Base-by-base conservation (phyloP, 2,888 invertebrate species). In the Athripsodes cinereus region DNA sequence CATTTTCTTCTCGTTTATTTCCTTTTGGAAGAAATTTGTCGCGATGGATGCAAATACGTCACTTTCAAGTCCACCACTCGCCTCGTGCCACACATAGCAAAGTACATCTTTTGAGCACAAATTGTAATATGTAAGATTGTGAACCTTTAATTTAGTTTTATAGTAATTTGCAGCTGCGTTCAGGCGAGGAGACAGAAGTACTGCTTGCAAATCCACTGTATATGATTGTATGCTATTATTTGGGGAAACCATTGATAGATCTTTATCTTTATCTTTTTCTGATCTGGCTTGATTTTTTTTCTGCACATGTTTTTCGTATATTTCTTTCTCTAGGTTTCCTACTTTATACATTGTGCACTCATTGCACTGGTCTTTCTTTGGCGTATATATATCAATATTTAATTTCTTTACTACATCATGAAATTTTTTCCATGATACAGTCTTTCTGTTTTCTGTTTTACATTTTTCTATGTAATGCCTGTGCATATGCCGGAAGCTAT, bases 71-170 rank as follows among this genome's bases (percentile, higher is more conserved):
- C 46, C 46, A 10, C 46, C 46, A 18, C 18, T 46, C 13, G n/a
- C 46, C 18, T 46, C 46, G 46, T 46, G 46, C 46, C 46, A 46
- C 18, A 46, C 46, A 46, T 46, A 46, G 16, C 46, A 46, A 8
- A 46, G 8, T 16, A 46, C 46, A 16, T 46, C 46, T 46, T 46
- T 46, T 46, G 46, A 16, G 18, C 18, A 10, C n/a, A 46, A 6
- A 16, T 46, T 46, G 46, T 16, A 46, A 16, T 46, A 18, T 18
- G 46, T 46, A 46, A 18, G n/a, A n/a, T n/a, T n/a, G n/a, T n/a
- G n/a, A n/a, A n/a, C n/a, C n/a, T n/a, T n/a, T n/a, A n/a, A n/a
- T 46, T 46, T 46, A 8, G 46, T 46, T 18, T 46, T 46, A 16
- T 46, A 46, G 18, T 46, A 46, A 16, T 11, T 46, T 46, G 46